Percentiles rank a stretch among this genome's conserved stretches.
These are phyloP conservation scores for Gorsachius goisagi DNA, from an alignment of 2,113 vertebrate genomes.

Conservation along the genomic window DNA sequence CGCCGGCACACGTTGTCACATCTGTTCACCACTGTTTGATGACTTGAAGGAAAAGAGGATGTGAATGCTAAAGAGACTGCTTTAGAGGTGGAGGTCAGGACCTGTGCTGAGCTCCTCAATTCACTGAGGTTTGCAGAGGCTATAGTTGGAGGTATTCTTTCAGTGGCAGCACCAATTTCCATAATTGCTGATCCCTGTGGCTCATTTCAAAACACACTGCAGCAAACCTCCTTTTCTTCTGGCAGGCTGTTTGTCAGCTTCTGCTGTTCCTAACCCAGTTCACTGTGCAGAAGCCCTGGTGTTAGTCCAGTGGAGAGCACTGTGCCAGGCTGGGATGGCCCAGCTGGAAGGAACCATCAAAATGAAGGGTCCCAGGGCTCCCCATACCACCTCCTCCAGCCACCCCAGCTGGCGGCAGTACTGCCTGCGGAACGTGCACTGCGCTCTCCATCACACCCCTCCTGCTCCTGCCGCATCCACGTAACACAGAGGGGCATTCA, in stretches of 20 bases:
- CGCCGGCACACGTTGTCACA: background rate
- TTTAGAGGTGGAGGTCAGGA: background rate
- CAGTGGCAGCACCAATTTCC: background rate
- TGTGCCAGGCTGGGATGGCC: background rate
- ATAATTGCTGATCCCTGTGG: background rate
- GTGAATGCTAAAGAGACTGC: background rate
- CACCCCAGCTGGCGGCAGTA: too few relatives aligned
- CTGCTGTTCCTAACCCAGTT: background rate
- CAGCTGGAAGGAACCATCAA: background rate
- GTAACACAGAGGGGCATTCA: background rate
- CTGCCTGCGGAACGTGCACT: background rate
- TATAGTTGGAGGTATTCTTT: background rate
- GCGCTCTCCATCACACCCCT: background rate
- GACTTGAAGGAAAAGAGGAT: background rate
- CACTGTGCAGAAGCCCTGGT: background rate
- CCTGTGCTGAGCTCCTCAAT: background rate
- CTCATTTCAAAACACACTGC: background rate
- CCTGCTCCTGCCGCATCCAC: background rate
- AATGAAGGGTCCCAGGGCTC: background rate
- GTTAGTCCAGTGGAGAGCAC: background rate
- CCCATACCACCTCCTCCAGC: background rate
- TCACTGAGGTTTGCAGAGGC: background rate
- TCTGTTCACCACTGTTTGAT: background rate
- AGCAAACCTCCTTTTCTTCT: background rate
- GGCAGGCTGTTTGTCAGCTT: background rate